A percentile compares a stretch with the other conserved stretches of the same genome.
Evolutionary conservation across 2,797 vertebrate genomes (phyloP).

Genomic region (Benthosema pterotum): DNA sequence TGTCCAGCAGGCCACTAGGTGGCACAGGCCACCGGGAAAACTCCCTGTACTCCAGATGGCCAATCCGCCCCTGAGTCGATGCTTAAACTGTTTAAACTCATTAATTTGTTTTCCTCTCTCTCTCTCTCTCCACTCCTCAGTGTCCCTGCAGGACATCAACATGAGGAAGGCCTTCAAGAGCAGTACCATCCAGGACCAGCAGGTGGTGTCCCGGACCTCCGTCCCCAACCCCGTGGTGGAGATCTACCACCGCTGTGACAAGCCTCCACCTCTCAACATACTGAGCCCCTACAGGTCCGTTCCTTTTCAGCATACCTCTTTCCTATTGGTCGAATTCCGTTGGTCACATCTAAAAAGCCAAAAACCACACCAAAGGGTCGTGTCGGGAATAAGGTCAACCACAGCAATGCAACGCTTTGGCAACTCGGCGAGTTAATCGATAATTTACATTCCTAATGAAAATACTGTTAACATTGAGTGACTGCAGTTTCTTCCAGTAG

Average conservation of each 20-base stretch:
- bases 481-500: no score
- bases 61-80: no score
- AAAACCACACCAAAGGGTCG: no score
- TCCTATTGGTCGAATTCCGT: background rate
- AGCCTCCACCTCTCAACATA: slow-evolving; percentile 91
- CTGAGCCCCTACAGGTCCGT: slow-evolving; percentile 88
- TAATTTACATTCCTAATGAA: no score
- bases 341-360: background rate
- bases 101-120: background rate
- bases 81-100: no score
- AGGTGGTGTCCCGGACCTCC: slow-evolving; percentile 90
- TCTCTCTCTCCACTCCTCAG: slow-evolving; percentile 56
- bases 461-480: background rate
- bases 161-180: slow-evolving; percentile 95
- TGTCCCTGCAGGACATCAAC: slow-evolving; percentile 93
- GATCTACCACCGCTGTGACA: slow-evolving; percentile 92
- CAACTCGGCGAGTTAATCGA: no score
- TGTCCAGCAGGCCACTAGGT: no score
- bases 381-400: no score
- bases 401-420: no score
- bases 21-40: no score
- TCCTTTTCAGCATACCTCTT: background rate
- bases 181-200: slow-evolving; percentile 92
- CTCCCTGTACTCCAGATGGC: no score
- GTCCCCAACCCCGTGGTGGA: slow-evolving; percentile 92